phyloP scores from a whole-genome alignment of 2,888 invertebrate genomes.

The Frankliniella intonsa region DNA sequence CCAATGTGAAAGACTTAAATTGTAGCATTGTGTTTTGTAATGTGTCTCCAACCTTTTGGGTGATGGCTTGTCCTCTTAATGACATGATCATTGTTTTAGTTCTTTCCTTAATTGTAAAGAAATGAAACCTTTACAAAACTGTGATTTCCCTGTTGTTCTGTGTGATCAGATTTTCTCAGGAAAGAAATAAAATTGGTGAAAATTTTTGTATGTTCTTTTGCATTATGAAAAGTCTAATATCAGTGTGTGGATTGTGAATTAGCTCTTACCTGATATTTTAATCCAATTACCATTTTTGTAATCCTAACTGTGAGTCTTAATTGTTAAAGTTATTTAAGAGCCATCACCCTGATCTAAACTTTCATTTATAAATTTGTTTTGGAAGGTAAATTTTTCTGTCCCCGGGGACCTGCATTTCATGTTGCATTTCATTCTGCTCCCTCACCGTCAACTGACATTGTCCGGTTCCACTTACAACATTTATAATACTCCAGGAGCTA shows the following conservation, averaged over 20 bases:
- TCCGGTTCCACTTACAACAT: background rate
- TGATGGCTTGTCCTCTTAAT: constrained; percentile 11
- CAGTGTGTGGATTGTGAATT: background rate
- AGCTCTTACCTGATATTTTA: background rate
- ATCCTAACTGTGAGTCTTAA: background rate
- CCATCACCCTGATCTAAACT: background rate
- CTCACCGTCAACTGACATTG: background rate
- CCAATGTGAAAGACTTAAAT: constrained; percentile 20
- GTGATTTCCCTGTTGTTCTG: constrained; percentile 17
- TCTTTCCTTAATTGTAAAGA: background rate
- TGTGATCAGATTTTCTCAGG: constrained; percentile 15
- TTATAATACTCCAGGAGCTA: background rate
- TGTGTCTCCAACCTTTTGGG: background rate
- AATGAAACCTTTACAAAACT: background rate
- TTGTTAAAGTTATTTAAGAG: background rate
- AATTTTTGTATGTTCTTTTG: constrained; percentile 19
- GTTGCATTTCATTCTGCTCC: background rate
- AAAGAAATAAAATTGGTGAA: background rate
- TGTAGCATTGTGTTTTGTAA: constrained; percentile 17
- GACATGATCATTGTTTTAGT: background rate
- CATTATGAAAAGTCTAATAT: background rate
- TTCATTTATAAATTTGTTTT: background rate
- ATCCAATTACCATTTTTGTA: background rate
- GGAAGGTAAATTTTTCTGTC: background rate
- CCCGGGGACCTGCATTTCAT: constrained; percentile 3